Evolutionary conservation across 2,113 vertebrate species (phyloP).

Genomic region (Siniperca knerii): DNA sequence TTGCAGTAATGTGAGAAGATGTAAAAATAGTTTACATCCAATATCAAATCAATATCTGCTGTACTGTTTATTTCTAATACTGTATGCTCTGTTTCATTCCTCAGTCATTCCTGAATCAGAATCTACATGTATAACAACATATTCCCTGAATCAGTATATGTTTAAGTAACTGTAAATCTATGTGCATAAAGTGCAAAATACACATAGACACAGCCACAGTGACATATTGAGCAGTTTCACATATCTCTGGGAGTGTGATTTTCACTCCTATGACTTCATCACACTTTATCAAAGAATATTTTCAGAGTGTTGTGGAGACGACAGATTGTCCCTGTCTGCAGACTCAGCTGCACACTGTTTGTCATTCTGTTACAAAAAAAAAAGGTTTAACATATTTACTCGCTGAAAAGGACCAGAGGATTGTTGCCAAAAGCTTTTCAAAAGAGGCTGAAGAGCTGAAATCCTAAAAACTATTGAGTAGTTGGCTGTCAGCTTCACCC

Average conservation of each 20-base stretch:
- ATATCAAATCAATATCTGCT: neutral
- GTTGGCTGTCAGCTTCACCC: neutral
- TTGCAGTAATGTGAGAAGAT: neutral
- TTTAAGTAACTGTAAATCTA: neutral
- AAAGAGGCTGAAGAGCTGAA: conserved; percentile 21
- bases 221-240: conserved; percentile 42
- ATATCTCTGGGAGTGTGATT: conserved; percentile 12
- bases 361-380: conserved; percentile 19
- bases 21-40: neutral
- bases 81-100: neutral
- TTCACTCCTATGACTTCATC: neutral
- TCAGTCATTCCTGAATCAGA: neutral
- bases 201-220: neutral
- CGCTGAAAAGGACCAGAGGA: neutral
- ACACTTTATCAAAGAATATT: conserved; percentile 29
- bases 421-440: conserved; percentile 35
- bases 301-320: conserved; percentile 16
- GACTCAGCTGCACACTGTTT: conserved; percentile 11
- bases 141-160: neutral
- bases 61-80: neutral
- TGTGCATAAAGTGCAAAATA: neutral
- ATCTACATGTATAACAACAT: neutral
- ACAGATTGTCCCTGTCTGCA: conserved; percentile 24
- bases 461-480: conserved; percentile 13
- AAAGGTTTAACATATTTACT: conserved; percentile 1